Evolutionary conservation across 1,140 invertebrate genomes (phyloP).

Genomic region (Drosophila navojoa): DNA sequence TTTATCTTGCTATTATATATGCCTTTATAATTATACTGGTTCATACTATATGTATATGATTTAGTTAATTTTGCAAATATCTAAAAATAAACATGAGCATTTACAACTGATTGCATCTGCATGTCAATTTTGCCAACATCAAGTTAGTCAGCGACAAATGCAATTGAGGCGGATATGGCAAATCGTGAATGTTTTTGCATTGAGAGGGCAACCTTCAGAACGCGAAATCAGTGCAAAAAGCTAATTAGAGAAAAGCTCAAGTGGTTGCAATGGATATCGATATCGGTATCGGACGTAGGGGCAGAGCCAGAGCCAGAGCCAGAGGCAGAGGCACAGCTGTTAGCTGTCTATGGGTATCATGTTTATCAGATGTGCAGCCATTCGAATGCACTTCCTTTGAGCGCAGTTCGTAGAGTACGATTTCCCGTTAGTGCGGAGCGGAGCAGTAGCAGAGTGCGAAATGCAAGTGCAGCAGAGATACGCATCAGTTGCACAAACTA

Average conservation of each 20-base stretch:
- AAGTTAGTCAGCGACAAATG: not conserved
- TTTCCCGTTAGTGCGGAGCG: conserved; percentile 70
- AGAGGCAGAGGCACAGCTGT: conserved; percentile 27
- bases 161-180: conserved; percentile 1
- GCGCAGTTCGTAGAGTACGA: conserved; percentile 58
- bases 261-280: conserved; percentile 35
- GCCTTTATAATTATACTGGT: no score
- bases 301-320: no score
- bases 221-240: conserved; percentile 8
- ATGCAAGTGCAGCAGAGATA: conserved; percentile 51
- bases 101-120: not conserved
- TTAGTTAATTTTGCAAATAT: not conserved
- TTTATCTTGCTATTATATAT: no score
- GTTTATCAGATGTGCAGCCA: conserved; percentile 78
- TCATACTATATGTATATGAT: no score
- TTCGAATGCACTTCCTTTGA: conserved; percentile 76
- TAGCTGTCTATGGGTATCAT: conserved; percentile 68
- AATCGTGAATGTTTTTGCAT: conserved; percentile 15
- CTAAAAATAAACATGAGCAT: not conserved
- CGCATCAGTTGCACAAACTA: conserved; percentile 65
- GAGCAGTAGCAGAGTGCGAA: conserved; percentile 1
- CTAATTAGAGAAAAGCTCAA: conserved; percentile 51
- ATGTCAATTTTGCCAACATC: not conserved
- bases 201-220: conserved; percentile 25
- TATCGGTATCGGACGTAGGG: conserved; percentile 8